Percentiles rank a stretch among this genome's conserved stretches.
phyloP scores from a whole-genome alignment of 1,140 invertebrate species.

The Mesaphorura yosii region DNA sequence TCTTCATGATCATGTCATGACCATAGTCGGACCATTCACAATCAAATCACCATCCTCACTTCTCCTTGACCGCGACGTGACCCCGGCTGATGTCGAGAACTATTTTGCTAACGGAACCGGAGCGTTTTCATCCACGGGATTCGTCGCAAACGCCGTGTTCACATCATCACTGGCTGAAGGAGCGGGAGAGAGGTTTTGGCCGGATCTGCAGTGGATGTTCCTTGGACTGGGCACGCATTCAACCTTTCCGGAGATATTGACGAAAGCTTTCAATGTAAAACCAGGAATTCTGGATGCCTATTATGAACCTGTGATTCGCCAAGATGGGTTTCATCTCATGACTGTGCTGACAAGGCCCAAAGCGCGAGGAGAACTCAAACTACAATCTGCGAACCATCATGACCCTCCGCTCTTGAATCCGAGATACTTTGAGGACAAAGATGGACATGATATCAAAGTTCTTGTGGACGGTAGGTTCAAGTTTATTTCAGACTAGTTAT shows the following conservation, averaged over 20 bases:
- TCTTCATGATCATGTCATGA: constrained; percentile 51
- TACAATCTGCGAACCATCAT: constrained; percentile 64
- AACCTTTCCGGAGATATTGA: not conserved
- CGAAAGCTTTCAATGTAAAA: constrained; percentile 10
- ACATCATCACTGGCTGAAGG: not conserved
- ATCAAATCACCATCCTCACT: constrained; percentile 3
- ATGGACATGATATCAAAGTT: too few relatives aligned
- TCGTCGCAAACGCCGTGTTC: not conserved
- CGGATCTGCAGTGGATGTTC: constrained; percentile 56
- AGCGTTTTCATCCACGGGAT: too few relatives aligned
- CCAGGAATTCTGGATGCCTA: constrained; percentile 7
- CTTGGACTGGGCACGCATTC: not conserved
- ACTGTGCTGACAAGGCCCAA: constrained; percentile 64
- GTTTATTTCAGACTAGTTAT: too few relatives aligned
- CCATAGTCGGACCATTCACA: constrained; percentile 6
- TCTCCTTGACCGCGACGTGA: constrained; percentile 3
- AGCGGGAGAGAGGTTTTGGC: constrained; percentile 41
- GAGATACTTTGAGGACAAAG: too few relatives aligned
- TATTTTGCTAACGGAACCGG: constrained; percentile 6
- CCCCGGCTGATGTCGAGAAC: not conserved
- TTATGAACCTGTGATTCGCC: not conserved
- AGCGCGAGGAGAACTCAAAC: constrained; percentile 63
- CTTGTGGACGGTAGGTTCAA: too few relatives aligned
- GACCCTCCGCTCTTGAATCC: constrained; percentile 67
- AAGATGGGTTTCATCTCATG: constrained; percentile 41